phyloP scores from a whole-genome alignment of 2,797 vertebrate species.

The Jordanella pulchra region DNA sequence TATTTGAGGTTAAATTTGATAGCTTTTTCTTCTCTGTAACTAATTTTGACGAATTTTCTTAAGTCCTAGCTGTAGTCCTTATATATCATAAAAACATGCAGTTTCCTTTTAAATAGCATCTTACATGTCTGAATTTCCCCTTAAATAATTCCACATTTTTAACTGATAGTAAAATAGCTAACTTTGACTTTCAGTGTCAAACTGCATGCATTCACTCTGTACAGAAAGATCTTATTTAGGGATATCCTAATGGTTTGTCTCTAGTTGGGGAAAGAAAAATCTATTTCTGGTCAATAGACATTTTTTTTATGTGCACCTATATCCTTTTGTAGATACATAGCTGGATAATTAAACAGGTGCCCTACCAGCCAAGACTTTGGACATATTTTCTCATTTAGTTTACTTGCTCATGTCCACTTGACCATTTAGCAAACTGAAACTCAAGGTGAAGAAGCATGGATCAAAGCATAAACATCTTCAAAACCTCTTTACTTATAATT shows the following conservation, averaged over 20 bases:
- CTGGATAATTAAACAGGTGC: not conserved
- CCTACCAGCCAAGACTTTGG: too few species aligned
- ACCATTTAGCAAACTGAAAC: not conserved
- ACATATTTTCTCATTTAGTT: not conserved
- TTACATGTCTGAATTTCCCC: not conserved
- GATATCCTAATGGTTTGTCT: too few species aligned
- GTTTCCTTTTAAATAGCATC: not conserved
- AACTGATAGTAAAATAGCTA: not conserved
- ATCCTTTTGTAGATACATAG: not conserved
- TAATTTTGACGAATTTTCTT: not conserved
- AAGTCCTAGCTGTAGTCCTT: too few species aligned
- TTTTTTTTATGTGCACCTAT: not conserved
- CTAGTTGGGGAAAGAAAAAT: not conserved
- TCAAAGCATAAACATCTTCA: conserved; percentile 26
- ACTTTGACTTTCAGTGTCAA: not conserved
- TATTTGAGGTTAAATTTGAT: not conserved
- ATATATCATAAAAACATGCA: too few species aligned
- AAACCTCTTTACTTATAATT: conserved; percentile 22
- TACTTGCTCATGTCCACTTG: conserved; percentile 1
- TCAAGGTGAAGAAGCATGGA: conserved; percentile 32
- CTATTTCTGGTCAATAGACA: not conserved
- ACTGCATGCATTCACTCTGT: too few species aligned
- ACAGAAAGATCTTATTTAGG: too few species aligned
- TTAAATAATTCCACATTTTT: not conserved
- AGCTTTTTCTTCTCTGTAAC: not conserved